Conservation (phyloP, 2,113 vertebrate species). For the Odontesthes bonariensis region DNA sequence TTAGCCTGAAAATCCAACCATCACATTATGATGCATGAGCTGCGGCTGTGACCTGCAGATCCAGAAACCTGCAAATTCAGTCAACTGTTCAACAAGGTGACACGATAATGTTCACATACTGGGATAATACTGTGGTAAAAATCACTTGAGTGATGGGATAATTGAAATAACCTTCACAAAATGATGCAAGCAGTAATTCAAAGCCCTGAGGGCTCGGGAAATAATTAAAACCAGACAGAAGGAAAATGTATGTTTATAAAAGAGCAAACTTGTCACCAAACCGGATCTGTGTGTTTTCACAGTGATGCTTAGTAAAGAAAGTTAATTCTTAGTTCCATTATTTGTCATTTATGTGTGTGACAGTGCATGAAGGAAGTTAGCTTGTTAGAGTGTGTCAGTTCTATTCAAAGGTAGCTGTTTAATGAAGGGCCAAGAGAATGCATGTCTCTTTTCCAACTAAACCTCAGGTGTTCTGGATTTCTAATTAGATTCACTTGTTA, state of each 20-base stretch:
- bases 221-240: constrained; percentile 1
- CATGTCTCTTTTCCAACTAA: constrained; percentile 35
- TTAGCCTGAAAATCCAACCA: not conserved
- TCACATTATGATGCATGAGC: not conserved
- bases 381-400: constrained; percentile 23
- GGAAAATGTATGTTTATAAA: not conserved
- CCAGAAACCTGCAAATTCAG: constrained; percentile 22
- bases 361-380: constrained; percentile 29
- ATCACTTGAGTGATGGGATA: not conserved
- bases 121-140: not conserved
- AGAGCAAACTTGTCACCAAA: not conserved
- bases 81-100: constrained; percentile 2
- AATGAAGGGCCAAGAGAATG: constrained; percentile 26
- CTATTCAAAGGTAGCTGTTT: not conserved
- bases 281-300: not conserved
- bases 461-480: not conserved
- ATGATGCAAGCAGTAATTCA: not conserved
- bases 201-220: not conserved
- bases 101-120: not conserved
- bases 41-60: not conserved
- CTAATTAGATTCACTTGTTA: not conserved
- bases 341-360: not conserved
- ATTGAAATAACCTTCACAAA: not conserved
- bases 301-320: not conserved
- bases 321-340: not conserved